Base-by-base conservation (phyloP, 2,888 invertebrate genomes). In the Andrena hattorfiana region DNA sequence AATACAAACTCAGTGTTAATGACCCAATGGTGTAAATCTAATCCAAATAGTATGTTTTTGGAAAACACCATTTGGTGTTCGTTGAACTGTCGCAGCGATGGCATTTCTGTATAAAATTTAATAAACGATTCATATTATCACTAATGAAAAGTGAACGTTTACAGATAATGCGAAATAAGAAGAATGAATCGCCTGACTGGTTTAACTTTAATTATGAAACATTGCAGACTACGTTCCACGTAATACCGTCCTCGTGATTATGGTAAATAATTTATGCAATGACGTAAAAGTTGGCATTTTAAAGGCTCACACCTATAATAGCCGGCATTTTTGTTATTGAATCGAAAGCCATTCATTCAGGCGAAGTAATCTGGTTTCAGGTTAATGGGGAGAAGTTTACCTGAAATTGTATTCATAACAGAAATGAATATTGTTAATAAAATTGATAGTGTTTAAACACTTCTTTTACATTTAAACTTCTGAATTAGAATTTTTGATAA, bases 301-400 rank as follows among this genome's bases (percentile, higher is more conserved):
- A 56, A 64, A 59, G n/a, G 48, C 13, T 13, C 5, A 0, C 26
- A 2, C 13, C 16, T 20, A 59, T 13, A 30, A 64, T 42, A 8
- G 60, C 35, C 13, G 13, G 13, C 13, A 20, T 28, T 56, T 35
- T 56, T 64, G 42, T 13, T 56, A 54, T 32, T 8, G 64, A 64
- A 59, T 73, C 64, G 59, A 64, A 0, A 26, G 56, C 5, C 35
- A 66, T 49, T 66, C 35, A 42, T 48, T 32, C 10, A 0, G 42
- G 73, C 56, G 63, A 72, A n/a, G 13, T 35, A 49, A 30, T 28
- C 35, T 60, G 16, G 35, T 23, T 49, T 26, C 28, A 7, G 10
- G 2, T 23, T 49, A 16, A 49, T 20, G 28, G 7, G 20, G 26
- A 51, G 8, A 6, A 26, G 10, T 54, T 69, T 13, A 30, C 2